Evolutionary conservation across 37 sponge, comb jelly and placozoan species (phyloP).

Genomic region (Diacarnus erythraeanus): DNA sequence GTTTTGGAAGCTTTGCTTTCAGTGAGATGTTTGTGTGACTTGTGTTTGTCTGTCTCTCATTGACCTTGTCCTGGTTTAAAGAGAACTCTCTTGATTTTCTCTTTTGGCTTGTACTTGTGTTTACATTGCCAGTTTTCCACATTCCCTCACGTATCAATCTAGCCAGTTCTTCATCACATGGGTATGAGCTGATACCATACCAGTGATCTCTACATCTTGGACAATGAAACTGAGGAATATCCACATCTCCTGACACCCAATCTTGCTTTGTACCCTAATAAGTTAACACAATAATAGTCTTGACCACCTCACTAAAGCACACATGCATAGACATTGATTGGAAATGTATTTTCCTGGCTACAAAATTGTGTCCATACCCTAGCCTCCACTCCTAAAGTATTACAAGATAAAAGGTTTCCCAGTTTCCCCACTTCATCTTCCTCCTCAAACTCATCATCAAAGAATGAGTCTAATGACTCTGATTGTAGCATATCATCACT

Average conservation of each 20-base stretch:
- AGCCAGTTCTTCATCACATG: constrained; percentile 81
- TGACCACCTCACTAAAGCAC: background rate
- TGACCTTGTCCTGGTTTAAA: no score
- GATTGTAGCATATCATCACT: background rate
- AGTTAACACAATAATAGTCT: background rate
- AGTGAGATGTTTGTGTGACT: constrained; percentile 5
- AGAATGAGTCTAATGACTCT: constrained; percentile 53
- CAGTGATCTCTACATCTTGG: constrained; percentile 84
- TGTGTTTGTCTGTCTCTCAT: background rate
- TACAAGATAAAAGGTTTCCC: constrained; percentile 64
- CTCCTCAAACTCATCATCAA: constrained; percentile 59
- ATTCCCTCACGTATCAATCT: constrained; percentile 66
- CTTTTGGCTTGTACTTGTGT: background rate
- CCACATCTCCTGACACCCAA: constrained; percentile 72
- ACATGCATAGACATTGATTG: background rate
- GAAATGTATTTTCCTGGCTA: background rate
- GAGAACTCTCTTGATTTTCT: background rate
- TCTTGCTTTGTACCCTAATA: constrained; percentile 25
- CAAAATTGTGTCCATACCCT: no score
- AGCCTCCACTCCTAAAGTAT: constrained; percentile 52
- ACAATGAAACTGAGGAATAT: constrained; percentile 78
- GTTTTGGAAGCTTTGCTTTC: background rate
- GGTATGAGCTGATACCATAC: constrained; percentile 71
- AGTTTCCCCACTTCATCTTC: constrained; percentile 31
- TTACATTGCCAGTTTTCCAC: constrained; percentile 56